Evolutionary conservation across 2,888 invertebrate species (phyloP).

Genomic region (Trichogramma evanescens): DNA sequence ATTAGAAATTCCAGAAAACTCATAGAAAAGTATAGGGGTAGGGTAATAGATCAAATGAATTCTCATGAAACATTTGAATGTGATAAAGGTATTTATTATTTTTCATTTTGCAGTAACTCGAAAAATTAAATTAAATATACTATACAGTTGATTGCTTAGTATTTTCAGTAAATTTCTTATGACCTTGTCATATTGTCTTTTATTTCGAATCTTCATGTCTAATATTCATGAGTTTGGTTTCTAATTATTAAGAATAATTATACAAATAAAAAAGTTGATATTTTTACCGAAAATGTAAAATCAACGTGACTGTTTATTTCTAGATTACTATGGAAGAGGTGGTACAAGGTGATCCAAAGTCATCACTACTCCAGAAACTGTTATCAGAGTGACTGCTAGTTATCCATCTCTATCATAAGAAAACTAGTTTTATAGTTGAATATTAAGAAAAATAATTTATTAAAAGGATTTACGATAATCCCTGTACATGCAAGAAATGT

Average conservation of each 20-base stretch:
- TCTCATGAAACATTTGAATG: no score
- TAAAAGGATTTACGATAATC: slow-evolving; percentile 25
- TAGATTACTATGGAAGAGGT: slow-evolving; percentile 71
- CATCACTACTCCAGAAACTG: slow-evolving; percentile 78
- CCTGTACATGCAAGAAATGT: slow-evolving; percentile 23
- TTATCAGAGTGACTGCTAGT: slow-evolving; percentile 67
- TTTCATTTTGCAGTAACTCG: no score
- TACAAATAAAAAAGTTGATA: not conserved
- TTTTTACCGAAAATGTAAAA: not conserved
- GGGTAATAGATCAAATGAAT: no score
- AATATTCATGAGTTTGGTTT: no score
- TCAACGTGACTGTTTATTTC: slow-evolving; percentile 30
- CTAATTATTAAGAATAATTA: not conserved
- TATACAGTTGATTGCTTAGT: no score
- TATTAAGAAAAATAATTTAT: slow-evolving; percentile 12
- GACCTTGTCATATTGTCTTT: no score
- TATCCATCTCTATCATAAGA: slow-evolving; percentile 46
- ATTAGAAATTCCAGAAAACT: no score
- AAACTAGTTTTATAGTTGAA: slow-evolving; percentile 39
- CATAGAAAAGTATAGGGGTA: no score
- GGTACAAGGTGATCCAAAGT: slow-evolving; percentile 70
- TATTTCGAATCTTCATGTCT: no score
- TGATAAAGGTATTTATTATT: no score
- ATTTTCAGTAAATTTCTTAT: no score
- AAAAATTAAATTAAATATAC: no score